These are phyloP conservation scores for Scaptodrosophila lebanonensis DNA, from an alignment of 1,140 invertebrate species.

Conservation along the genomic window DNA sequence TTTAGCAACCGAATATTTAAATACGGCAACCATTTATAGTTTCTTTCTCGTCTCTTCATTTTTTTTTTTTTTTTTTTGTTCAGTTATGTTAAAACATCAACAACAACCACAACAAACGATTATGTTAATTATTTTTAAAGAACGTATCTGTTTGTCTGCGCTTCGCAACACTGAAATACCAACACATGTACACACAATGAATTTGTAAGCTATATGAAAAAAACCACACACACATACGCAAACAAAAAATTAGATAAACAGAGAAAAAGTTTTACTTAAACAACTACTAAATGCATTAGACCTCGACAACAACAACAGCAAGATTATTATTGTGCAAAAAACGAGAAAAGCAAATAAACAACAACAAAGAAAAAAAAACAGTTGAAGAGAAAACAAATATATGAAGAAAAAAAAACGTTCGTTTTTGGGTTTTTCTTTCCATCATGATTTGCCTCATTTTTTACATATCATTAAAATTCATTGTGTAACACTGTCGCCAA, in stretches of 20 bases:
- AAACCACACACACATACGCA: too few species aligned
- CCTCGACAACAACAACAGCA: conserved; percentile 9
- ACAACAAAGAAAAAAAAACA: conserved; percentile 50
- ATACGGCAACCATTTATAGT: conserved; percentile 66
- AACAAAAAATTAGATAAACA: conserved; percentile 5
- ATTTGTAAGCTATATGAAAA: conserved; percentile 68
- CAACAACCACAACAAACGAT: conserved; percentile 21
- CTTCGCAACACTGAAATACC: conserved; percentile 23
- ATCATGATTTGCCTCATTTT: conserved; percentile 20
- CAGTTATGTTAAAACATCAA: conserved; percentile 22
- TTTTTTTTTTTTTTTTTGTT: conserved; percentile 34
- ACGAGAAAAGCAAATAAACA: conserved; percentile 32
- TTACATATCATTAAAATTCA: conserved; percentile 43
- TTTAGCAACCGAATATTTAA: conserved; percentile 55
- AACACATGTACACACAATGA: conserved; percentile 63
- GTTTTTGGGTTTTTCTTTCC: conserved; percentile 51
- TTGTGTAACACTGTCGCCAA: conserved; percentile 39
- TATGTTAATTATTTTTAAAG: conserved; percentile 30
- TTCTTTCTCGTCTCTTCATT: too few species aligned
- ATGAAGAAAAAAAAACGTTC: conserved; percentile 27
- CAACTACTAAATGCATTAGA: conserved; percentile 34
- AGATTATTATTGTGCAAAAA: conserved; percentile 18
- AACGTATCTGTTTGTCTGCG: conserved; percentile 30
- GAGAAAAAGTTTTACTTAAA: conserved; percentile 32
- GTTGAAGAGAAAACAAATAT: conserved; percentile 26